Percentiles rank a stretch among this genome's conserved stretches.
These are phyloP conservation scores for Caenorhabditis sp. DNA, from an alignment of 2,888 invertebrate species.

Conservation along the genomic window DNA sequence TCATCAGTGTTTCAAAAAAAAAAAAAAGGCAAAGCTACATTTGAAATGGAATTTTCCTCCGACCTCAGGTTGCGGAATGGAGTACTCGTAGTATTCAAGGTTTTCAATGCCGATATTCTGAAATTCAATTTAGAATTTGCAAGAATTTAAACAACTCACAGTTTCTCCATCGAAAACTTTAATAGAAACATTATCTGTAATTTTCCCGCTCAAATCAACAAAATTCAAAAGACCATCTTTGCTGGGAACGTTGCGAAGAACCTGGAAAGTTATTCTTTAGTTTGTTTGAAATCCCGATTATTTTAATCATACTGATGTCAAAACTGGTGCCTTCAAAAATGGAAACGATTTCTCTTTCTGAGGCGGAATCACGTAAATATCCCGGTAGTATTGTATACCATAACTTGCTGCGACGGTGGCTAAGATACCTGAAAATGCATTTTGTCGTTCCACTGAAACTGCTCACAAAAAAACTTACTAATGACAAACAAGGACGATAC, in stretches of 20 bases:
- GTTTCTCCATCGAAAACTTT: neutral
- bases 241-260: neutral
- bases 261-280: neutral
- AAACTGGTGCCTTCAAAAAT: neutral
- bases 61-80: neutral
- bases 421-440: neutral
- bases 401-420: conserved; percentile 19
- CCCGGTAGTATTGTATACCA: conserved; percentile 25
- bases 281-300: neutral
- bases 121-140: neutral
- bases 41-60: conserved; percentile 30
- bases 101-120: neutral
- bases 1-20: no score
- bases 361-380: conserved; percentile 28
- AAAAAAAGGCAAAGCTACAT: conserved; percentile 7
- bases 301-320: neutral
- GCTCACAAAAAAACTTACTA: neutral
- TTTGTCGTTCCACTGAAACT: neutral
- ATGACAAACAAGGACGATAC: neutral
- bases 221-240: neutral
- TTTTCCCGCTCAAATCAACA: neutral
- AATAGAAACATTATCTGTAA: neutral
- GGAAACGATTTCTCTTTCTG: conserved; percentile 38
- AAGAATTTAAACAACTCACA: neutral
- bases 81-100: conserved; percentile 7